Evolutionary conservation across 1,140 invertebrate genomes (phyloP).

Genomic region (Helicoverpa zea): DNA sequence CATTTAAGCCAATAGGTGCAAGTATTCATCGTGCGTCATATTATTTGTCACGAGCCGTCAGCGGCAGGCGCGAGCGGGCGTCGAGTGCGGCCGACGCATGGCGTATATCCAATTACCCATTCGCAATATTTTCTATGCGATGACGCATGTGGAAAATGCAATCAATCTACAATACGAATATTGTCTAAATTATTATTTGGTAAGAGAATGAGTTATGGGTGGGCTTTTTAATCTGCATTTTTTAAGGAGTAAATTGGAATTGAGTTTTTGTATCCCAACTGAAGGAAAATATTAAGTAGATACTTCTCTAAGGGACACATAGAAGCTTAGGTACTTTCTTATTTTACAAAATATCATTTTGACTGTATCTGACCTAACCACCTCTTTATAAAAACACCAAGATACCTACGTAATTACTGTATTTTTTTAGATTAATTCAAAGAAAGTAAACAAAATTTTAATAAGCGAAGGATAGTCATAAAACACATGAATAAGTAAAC

Average conservation of each 20-base stretch:
- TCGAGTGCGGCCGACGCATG: slow-evolving; percentile 74
- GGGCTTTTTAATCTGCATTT: background rate
- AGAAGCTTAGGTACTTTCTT: no score
- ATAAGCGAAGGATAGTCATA: slow-evolving; percentile 2
- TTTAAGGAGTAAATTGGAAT: background rate
- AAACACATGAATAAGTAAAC: slow-evolving; percentile 35
- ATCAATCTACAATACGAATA: slow-evolving; percentile 69
- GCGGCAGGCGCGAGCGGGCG: slow-evolving; percentile 69
- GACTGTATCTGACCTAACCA: background rate
- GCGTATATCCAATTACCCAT: slow-evolving; percentile 82
- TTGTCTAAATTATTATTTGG: slow-evolving; percentile 37
- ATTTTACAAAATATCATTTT: background rate
- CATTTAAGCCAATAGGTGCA: slow-evolving; percentile 72
- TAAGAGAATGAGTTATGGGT: background rate
- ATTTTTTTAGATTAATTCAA: no score
- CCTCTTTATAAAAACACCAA: no score
- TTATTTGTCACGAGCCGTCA: slow-evolving; percentile 82
- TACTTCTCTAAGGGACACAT: no score
- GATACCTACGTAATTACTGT: no score
- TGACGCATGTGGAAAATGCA: slow-evolving; percentile 74
- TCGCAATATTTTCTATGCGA: slow-evolving; percentile 84
- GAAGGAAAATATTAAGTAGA: no score
- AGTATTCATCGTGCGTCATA: slow-evolving; percentile 81
- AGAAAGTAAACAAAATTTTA: background rate
- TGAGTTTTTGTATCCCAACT: background rate